phyloP scores from a whole-genome alignment of 1,140 invertebrate species.

The Pinna nobilis region DNA sequence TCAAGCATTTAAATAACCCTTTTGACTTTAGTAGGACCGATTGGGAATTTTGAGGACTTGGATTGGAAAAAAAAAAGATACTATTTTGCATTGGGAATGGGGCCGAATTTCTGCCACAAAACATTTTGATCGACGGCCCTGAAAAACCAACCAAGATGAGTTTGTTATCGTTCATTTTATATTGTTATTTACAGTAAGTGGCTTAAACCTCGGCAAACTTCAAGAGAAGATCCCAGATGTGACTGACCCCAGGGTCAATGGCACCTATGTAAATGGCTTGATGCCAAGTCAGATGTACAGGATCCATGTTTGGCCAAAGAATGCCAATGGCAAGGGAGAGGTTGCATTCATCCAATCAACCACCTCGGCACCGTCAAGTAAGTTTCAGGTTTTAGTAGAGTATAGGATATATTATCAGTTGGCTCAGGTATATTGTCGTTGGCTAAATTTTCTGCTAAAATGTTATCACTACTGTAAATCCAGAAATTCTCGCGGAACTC shows the following conservation, averaged over 20 bases:
- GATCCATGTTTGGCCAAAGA: slow-evolving; percentile 87
- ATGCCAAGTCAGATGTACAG: slow-evolving; percentile 92
- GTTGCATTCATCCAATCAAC: slow-evolving; percentile 66
- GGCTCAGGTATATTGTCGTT: no score
- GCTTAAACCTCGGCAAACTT: slow-evolving; percentile 81
- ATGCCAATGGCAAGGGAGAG: slow-evolving; percentile 87
- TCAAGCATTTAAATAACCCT: no score
- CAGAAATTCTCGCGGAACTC: no score
- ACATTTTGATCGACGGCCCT: no score
- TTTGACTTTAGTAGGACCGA: no score
- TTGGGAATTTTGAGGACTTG: background rate
- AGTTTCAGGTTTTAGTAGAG: background rate
- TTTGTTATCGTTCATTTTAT: slow-evolving; percentile 6
- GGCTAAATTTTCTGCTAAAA: no score
- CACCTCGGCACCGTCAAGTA: slow-evolving; percentile 54
- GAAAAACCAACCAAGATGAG: background rate
- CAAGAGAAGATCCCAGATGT: slow-evolving; percentile 82
- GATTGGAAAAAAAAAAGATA: no score
- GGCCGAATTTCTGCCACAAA: no score
- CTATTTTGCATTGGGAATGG: background rate
- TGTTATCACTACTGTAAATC: no score
- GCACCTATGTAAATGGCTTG: slow-evolving; percentile 89
- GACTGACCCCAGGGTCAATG: slow-evolving; percentile 83
- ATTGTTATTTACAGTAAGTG: slow-evolving; percentile 73
- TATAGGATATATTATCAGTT: no score